Evolutionary conservation across 2,888 invertebrate species (phyloP).

Genomic region (Eupithecia tripunctaria): DNA sequence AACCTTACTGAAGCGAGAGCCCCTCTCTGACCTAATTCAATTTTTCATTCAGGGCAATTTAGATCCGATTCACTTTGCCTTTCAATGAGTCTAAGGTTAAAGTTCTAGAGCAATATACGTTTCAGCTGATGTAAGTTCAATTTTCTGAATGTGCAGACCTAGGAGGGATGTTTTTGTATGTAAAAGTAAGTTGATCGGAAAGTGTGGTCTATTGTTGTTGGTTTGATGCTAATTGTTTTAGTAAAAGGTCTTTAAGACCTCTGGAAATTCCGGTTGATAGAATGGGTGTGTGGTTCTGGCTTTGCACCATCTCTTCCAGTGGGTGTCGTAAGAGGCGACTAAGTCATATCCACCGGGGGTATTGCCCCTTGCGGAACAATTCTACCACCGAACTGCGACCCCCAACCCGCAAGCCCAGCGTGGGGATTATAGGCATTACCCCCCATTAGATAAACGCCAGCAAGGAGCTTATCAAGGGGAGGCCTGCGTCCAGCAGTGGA

Average conservation of each 20-base stretch:
- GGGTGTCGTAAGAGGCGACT: too few species aligned
- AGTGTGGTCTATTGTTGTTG: not conserved
- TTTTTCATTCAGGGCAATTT: conserved; percentile 11
- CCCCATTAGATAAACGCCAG: too few species aligned
- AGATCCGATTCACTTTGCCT: conserved; percentile 7
- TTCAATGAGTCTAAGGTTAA: not conserved
- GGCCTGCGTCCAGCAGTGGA: too few species aligned
- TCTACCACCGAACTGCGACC: too few species aligned
- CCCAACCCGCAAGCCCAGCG: too few species aligned
- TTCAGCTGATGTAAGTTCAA: not conserved
- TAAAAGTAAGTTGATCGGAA: not conserved
- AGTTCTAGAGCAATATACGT: not conserved
- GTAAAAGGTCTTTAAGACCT: not conserved
- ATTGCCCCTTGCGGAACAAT: too few species aligned
- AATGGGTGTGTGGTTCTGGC: too few species aligned
- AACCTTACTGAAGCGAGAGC: conserved; percentile 7
- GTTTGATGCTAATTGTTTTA: not conserved
- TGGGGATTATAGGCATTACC: too few species aligned
- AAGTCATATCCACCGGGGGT: too few species aligned
- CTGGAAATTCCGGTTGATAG: too few species aligned
- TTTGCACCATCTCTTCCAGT: too few species aligned
- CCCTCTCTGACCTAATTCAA: not conserved
- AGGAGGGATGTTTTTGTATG: not conserved
- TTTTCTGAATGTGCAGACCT: not conserved
- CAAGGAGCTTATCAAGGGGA: too few species aligned